Conservation (phyloP, 2,113 vertebrate genomes). For the Lepus europaeus region DNA sequence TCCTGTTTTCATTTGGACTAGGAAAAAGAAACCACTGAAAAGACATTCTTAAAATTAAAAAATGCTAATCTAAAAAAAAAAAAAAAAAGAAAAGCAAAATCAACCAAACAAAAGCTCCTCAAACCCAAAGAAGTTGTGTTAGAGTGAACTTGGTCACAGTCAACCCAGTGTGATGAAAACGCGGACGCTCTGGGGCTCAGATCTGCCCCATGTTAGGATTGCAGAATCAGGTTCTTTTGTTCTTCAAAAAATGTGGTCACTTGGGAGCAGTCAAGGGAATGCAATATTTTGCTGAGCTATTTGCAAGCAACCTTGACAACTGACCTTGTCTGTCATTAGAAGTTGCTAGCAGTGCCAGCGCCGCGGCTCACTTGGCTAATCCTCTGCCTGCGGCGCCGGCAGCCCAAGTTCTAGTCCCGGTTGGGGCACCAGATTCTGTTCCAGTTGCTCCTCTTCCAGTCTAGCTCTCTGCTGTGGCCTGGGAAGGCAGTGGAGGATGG, state of each 20-base stretch:
- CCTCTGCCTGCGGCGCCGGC: no score
- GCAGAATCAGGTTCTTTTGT: not conserved
- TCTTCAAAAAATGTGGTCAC: not conserved
- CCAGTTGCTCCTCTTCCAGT: no score
- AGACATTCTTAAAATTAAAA: slow-evolving; percentile 42
- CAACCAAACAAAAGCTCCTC: not conserved
- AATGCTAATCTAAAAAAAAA: not conserved
- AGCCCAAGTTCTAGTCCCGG: no score
- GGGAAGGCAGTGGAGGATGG: no score
- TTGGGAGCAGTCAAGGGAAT: not conserved
- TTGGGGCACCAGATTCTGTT: no score
- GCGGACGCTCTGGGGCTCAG: not conserved
- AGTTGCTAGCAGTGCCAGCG: not conserved
- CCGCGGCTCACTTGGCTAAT: no score
- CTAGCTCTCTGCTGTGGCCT: no score
- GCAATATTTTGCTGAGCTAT: not conserved
- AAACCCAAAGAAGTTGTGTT: not conserved
- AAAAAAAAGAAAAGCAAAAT: not conserved
- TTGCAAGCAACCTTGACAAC: not conserved
- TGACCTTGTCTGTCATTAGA: not conserved
- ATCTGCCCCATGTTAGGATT: not conserved
- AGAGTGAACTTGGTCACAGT: not conserved
- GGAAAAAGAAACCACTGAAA: not conserved
- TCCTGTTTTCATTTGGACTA: not conserved
- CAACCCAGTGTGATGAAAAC: not conserved